Evolutionary conservation across 2,113 vertebrate species (phyloP), one percentile per base, ranked within the genome.

Genomic region (Neolamprologus toae): DNA sequence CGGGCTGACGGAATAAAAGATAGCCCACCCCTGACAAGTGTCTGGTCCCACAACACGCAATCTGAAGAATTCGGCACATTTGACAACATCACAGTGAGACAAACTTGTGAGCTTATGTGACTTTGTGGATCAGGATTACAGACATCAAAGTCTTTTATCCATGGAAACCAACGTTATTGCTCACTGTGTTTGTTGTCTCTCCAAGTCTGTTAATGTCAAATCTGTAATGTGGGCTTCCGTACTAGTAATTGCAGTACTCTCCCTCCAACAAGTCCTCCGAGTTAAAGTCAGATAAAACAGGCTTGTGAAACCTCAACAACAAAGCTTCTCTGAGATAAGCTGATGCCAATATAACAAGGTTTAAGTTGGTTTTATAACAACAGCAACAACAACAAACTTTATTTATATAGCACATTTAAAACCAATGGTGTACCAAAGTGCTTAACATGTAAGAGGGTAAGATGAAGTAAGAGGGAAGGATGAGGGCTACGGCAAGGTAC

Each of bases 1-100:
- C 12, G 83, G 85, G 35, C 37, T 89, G 94, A 92, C 94, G 85
- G 86, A 82, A 89, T 83, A 81, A 89, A 91, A 89, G 93, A 95
- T 92, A 92, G 89, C 83, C 88, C 42, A 80, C 82, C 85, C 86
- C 88, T 91, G 85, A 88, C 33, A 80, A 42, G 42, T 87, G 91
- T 94, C 94, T 81, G 87, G 76, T 85, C 61, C 81, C 26, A 31
- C 73, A 78, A 42, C 81, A 82, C 21, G 23, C 83, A 86, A 68
- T 21, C 82, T 57, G 85, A 84, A 31, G 35, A 85, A 66, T 90
- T 85, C 80, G 14, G 88, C 55, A 47, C 90, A 81, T 90, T 57
- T 85, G 93, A 92, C 80, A 82, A 71, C 89, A 90, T 88, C 85
- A 54, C 61, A 85, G 49, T 17, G 59, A 61, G 86, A 71, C 63